Conservation (phyloP, 2,797 vertebrate genomes). For the Spondyliosoma cantharus region DNA sequence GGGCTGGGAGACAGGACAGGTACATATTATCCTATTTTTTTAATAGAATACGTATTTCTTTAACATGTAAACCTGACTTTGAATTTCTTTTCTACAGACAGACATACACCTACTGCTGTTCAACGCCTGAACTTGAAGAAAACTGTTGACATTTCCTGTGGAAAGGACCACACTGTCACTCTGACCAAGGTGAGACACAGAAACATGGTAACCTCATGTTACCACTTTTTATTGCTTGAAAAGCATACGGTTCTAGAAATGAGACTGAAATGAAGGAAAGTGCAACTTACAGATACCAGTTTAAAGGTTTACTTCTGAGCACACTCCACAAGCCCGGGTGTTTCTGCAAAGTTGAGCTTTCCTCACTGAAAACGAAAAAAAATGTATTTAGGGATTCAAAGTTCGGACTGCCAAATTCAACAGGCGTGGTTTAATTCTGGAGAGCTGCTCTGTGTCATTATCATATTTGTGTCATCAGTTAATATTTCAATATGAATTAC, state of each 20-base stretch:
- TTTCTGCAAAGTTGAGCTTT: too few species aligned
- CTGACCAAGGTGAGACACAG: constrained; percentile 84
- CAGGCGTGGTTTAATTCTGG: background rate
- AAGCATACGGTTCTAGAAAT: background rate
- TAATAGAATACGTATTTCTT: background rate
- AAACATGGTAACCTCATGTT: background rate
- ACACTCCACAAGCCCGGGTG: background rate
- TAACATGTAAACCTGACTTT: background rate
- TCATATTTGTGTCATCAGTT: background rate
- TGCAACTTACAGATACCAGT: background rate
- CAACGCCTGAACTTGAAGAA: constrained; percentile 78
- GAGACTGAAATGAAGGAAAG: background rate
- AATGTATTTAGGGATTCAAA: background rate
- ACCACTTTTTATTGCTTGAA: background rate
- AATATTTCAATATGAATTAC: background rate
- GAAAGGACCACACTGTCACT: constrained; percentile 85
- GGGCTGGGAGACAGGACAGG: constrained; percentile 88
- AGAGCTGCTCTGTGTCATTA: background rate
- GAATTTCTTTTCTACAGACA: constrained; percentile 69
- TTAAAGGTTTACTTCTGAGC: too few species aligned
- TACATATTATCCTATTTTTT: constrained; percentile 38
- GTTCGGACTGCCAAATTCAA: background rate
- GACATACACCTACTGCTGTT: constrained; percentile 76
- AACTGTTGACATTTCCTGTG: constrained; percentile 84
- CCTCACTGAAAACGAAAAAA: background rate